Evolutionary conservation across 2,113 vertebrate genomes (phyloP).

Genomic region (Hypocryptadius cinnamomeus): DNA sequence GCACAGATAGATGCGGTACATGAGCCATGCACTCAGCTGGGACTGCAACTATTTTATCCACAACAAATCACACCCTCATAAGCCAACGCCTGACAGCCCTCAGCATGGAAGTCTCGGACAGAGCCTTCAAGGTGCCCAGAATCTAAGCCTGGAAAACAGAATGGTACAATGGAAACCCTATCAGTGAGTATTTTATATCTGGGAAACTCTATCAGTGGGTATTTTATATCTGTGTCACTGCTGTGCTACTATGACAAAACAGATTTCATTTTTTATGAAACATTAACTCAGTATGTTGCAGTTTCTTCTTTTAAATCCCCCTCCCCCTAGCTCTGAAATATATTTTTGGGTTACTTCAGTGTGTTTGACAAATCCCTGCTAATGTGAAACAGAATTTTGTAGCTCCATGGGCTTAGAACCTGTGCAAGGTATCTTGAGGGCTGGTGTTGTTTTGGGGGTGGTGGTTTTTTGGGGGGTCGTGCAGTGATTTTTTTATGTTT

Average conservation of each 20-base stretch:
- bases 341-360: too few species aligned
- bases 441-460: rapidly evolving
- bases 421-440: rapidly evolving
- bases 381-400: background rate
- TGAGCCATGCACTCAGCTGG: rapidly evolving
- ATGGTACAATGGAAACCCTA: background rate
- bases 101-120: background rate
- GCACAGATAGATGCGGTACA: rapidly evolving
- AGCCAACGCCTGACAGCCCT: background rate
- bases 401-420: background rate
- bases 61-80: background rate
- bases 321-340: too few species aligned
- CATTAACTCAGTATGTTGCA: background rate
- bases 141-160: background rate
- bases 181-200: background rate
- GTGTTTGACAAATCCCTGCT: too few species aligned
- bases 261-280: background rate
- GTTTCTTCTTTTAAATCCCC: background rate
- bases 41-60: background rate
- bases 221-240: background rate
- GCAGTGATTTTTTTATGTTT: background rate
- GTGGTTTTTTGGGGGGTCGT: rapidly evolving
- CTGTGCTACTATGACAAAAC: background rate
- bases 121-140: rapidly evolving
- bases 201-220: background rate